These are phyloP conservation scores for Microplitis mediator DNA, from an alignment of 1,140 invertebrate species.

Conservation along the genomic window DNA sequence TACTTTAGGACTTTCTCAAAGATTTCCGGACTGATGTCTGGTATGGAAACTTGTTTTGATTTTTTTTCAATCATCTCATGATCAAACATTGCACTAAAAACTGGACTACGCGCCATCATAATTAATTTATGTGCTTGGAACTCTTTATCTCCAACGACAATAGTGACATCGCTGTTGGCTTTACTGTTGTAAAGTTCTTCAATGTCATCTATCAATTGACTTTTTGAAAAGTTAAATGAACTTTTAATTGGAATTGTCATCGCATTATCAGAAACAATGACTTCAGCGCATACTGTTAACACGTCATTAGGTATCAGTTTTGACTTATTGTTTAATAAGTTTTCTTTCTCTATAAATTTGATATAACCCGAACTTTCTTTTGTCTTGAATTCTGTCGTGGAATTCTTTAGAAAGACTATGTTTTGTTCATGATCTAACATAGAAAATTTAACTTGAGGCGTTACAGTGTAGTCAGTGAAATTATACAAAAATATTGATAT, in stretches of 20 bases:
- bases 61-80: constrained; percentile 66
- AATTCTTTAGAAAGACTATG: too few relatives aligned
- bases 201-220: background rate
- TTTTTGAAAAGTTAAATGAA: background rate
- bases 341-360: background rate
- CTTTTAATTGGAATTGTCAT: background rate
- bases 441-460: background rate
- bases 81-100: constrained; percentile 70
- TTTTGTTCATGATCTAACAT: background rate
- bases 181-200: background rate
- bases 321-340: background rate
- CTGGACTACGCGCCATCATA: constrained; percentile 60
- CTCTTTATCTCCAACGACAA: background rate
- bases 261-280: background rate
- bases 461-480: background rate
- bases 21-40: constrained; percentile 59
- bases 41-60: constrained; percentile 64
- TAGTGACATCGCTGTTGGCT: background rate
- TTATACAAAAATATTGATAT: background rate
- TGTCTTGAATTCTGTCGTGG: too few relatives aligned
- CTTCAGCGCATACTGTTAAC: background rate
- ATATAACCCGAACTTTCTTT: too few relatives aligned
- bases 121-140: constrained; percentile 33
- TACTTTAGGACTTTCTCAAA: constrained; percentile 15
- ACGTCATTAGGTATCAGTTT: background rate